Conservation (phyloP, 1,140 invertebrate genomes). For the Himalopsyche phryganea region DNA sequence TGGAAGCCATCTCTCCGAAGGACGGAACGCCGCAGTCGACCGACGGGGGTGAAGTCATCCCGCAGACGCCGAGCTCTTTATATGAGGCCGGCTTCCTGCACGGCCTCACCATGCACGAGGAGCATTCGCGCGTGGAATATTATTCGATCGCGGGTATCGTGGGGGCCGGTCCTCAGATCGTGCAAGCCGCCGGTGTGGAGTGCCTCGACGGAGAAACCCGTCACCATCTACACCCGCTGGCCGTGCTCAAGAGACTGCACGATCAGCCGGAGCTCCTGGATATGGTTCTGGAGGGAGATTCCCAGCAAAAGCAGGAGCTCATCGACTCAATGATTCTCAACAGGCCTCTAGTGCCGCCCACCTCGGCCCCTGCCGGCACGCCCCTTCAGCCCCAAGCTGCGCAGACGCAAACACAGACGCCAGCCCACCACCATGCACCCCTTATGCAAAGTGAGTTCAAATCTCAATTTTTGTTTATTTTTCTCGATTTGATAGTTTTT, state of each 20-base stretch:
- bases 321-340: constrained; percentile 23
- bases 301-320: constrained; percentile 19
- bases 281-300: constrained; percentile 25
- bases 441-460: constrained; percentile 23
- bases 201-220: neutral
- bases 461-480: no score
- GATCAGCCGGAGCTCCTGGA: constrained; percentile 29
- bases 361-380: constrained; percentile 2
- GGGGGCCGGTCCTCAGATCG: no score
- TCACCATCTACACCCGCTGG: constrained; percentile 20
- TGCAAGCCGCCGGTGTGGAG: no score
- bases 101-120: constrained; percentile 8
- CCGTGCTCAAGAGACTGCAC: constrained; percentile 27
- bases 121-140: constrained; percentile 13
- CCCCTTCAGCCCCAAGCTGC: constrained; percentile 17
- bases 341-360: constrained; percentile 8
- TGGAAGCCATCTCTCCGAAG: constrained; percentile 16
- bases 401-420: constrained; percentile 20
- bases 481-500: no score
- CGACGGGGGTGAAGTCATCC: constrained; percentile 12
- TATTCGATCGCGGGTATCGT: constrained; percentile 4
- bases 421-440: constrained; percentile 16
- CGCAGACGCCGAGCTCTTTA: constrained; percentile 4
- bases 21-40: constrained; percentile 1
- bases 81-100: constrained; percentile 10